These are phyloP conservation scores for Lapara coniferarum DNA, from an alignment of 2,888 invertebrate species.

Conservation along the genomic window DNA sequence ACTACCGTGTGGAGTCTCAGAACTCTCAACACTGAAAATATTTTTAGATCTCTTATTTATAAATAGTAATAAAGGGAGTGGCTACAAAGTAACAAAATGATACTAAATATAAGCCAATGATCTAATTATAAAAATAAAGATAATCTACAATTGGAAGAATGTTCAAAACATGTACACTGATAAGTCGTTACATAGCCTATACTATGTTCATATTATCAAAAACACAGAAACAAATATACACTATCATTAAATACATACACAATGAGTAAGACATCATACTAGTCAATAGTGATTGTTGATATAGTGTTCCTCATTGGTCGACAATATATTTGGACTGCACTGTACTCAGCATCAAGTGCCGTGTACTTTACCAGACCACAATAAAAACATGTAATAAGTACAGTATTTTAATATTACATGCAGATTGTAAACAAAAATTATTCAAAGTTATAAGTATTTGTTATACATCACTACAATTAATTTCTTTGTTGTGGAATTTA, in stretches of 20 bases:
- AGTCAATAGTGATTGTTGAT: not conserved
- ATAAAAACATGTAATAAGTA: too few relatives aligned
- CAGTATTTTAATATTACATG: too few relatives aligned
- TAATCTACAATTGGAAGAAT: slow-evolving; percentile 1
- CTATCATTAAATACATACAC: too few relatives aligned
- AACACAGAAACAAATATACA: not conserved
- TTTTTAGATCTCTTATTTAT: not conserved
- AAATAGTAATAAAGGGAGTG: not conserved
- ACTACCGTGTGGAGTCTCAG: not conserved
- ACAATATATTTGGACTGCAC: too few relatives aligned
- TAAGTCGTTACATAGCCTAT: not conserved
- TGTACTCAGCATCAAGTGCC: too few relatives aligned
- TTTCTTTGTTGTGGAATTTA: too few relatives aligned
- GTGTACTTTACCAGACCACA: too few relatives aligned
- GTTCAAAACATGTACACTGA: not conserved
- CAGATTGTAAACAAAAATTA: too few relatives aligned
- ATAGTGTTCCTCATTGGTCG: too few relatives aligned
- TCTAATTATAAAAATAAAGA: not conserved
- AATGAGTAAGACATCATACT: not conserved
- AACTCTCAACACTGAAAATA: too few relatives aligned
- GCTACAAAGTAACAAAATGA: not conserved
- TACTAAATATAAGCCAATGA: not conserved
- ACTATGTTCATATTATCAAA: not conserved
- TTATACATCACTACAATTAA: too few relatives aligned
- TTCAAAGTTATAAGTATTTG: too few relatives aligned